Evolutionary conservation across 2,797 vertebrate genomes (phyloP).

Genomic region (Hemitrygon akajei): DNA sequence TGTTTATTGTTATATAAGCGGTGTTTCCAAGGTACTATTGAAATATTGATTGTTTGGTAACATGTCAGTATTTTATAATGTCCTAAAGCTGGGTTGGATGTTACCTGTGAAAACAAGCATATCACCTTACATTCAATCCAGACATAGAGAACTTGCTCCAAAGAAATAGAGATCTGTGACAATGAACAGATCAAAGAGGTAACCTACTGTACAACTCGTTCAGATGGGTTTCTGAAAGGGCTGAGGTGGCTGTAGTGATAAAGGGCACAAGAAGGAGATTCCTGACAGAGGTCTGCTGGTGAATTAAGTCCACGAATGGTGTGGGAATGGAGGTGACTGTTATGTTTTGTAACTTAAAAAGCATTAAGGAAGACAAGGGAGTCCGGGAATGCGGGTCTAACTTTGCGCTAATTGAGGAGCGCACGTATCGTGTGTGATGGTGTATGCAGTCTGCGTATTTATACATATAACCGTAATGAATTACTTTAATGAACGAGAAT

Average conservation of each 20-base stretch:
- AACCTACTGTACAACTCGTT: background rate
- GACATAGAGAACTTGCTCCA: background rate
- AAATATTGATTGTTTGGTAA: background rate
- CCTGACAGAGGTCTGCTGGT: background rate
- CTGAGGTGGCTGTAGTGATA: background rate
- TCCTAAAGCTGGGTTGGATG: background rate
- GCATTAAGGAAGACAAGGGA: no score
- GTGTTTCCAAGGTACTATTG: background rate
- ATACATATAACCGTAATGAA: no score
- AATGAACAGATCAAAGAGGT: background rate
- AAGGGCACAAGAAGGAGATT: background rate
- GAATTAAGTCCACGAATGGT: background rate
- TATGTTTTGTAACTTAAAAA: no score
- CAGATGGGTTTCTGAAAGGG: background rate
- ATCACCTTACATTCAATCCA: background rate
- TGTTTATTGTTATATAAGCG: background rate
- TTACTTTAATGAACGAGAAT: no score
- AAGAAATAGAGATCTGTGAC: background rate
- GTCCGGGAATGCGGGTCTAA: no score
- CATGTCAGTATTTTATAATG: background rate
- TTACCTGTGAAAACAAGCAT: background rate
- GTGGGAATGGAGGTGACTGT: no score
- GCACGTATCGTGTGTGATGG: no score
- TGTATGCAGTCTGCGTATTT: no score
- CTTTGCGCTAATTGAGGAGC: no score